Evolutionary conservation across 2,113 vertebrate genomes (phyloP).

Genomic region (Taurulus bubalis): DNA sequence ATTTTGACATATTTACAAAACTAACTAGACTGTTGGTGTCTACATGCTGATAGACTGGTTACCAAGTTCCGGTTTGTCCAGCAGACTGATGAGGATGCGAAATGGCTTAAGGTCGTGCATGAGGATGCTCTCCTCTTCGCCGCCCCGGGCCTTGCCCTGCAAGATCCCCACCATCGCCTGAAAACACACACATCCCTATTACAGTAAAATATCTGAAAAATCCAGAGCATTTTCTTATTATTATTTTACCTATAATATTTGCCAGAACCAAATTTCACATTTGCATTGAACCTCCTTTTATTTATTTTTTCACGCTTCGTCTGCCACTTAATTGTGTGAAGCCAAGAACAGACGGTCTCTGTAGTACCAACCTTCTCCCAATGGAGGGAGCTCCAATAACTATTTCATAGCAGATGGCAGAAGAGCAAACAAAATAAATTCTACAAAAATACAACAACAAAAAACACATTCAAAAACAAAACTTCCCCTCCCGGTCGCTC

Average conservation of each 20-base stretch:
- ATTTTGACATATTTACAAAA: not conserved
- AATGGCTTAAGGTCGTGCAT: slow-evolving; percentile 99
- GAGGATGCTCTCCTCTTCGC: slow-evolving; percentile 92
- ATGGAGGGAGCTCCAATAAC: slow-evolving; percentile 62
- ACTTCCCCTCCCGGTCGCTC: slow-evolving; percentile 37
- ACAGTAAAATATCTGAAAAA: slow-evolving; percentile 6
- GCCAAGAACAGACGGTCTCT: slow-evolving; percentile 67
- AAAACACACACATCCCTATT: slow-evolving; percentile 33
- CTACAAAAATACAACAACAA: slow-evolving; percentile 46
- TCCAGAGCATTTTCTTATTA: not conserved
- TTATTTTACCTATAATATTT: slow-evolving; percentile 14
- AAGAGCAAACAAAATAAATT: slow-evolving; percentile 38
- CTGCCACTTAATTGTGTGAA: slow-evolving; percentile 59
- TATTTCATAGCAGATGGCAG: slow-evolving; percentile 75
- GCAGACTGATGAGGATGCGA: slow-evolving; percentile 97
- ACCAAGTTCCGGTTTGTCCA: slow-evolving; percentile 99
- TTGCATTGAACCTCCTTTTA: slow-evolving; percentile 18
- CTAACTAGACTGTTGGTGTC: not conserved
- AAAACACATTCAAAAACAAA: slow-evolving; percentile 58
- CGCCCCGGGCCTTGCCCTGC: slow-evolving; percentile 91
- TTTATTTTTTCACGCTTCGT: slow-evolving; percentile 67
- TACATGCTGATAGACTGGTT: slow-evolving; percentile 46
- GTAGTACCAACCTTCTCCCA: slow-evolving; percentile 66
- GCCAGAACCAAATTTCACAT: slow-evolving; percentile 25
- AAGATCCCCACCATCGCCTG: slow-evolving; percentile 98